Evolutionary conservation across 1,140 invertebrate species (phyloP).

Genomic region (Helicoverpa armigera): DNA sequence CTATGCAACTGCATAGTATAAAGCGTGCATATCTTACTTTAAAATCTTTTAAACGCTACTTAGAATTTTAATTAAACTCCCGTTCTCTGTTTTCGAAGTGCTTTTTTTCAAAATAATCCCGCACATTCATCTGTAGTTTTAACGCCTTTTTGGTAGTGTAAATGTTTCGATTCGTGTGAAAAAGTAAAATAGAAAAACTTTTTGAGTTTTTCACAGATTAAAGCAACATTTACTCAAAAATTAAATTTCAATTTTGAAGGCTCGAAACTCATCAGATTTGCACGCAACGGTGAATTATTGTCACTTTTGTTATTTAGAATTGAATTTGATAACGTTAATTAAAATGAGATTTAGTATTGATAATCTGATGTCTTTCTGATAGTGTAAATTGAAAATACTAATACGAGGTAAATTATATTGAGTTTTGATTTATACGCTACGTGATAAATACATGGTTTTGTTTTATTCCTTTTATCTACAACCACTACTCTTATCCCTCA

Average conservation of each 20-base stretch:
- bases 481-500: too few species aligned
- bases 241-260: conserved; percentile 26
- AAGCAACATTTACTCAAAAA: conserved; percentile 8
- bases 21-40: conserved; percentile 36
- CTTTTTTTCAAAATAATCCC: not conserved
- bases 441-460: not conserved
- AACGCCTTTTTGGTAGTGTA: not conserved
- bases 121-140: not conserved
- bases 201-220: not conserved
- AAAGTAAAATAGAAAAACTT: not conserved
- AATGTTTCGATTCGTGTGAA: not conserved
- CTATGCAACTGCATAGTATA: conserved; percentile 37
- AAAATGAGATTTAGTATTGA: not conserved
- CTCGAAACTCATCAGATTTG: conserved; percentile 14
- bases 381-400: not conserved
- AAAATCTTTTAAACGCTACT: conserved; percentile 44
- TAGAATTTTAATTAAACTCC: conserved; percentile 43
- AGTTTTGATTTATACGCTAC: not conserved
- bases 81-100: not conserved
- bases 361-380: not conserved
- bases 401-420: not conserved
- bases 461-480: too few species aligned
- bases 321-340: conserved; percentile 30
- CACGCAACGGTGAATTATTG: conserved; percentile 17
- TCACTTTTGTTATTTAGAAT: not conserved